Conservation (phyloP, 2,797 vertebrate genomes). For the Phoxinus dragarum region DNA sequence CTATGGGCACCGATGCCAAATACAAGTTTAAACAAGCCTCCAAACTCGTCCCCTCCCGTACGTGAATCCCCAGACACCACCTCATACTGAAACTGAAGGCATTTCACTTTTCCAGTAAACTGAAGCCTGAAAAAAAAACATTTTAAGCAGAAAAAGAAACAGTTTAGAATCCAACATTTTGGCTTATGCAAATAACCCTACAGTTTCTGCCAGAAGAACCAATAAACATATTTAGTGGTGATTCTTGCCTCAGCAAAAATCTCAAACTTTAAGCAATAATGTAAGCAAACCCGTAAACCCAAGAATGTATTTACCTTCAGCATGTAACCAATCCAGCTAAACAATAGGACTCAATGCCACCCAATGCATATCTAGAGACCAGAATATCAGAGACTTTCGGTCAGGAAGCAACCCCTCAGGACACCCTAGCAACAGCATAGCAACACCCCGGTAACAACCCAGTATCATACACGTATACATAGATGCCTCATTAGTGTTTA, state of each 20-base stretch:
- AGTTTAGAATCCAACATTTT: neutral
- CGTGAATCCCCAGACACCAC: neutral
- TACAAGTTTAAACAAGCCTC: conserved; percentile 36
- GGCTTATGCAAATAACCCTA: neutral
- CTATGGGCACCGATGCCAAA: neutral
- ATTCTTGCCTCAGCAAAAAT: neutral
- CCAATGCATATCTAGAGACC: neutral
- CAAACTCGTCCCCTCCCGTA: neutral
- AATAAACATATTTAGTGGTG: conserved; percentile 3
- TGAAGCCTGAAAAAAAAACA: neutral
- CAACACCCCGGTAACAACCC: neutral
- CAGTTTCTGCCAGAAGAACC: neutral
- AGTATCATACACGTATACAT: too few relatives aligned
- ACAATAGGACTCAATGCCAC: neutral
- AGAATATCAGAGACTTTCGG: neutral
- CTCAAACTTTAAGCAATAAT: neutral
- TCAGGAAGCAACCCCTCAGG: neutral
- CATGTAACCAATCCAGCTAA: neutral
- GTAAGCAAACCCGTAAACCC: neutral
- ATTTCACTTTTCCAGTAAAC: conserved; percentile 31
- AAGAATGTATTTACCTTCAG: neutral
- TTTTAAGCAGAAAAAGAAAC: neutral
- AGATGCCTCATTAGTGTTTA: neutral
- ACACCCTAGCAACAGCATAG: neutral
- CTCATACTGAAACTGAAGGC: conserved; percentile 37